Percentiles rank a stretch among this genome's conserved stretches.
These are phyloP conservation scores for Hemichromis elongatus DNA, from an alignment of 2,113 vertebrate genomes.

Conservation along the genomic window DNA sequence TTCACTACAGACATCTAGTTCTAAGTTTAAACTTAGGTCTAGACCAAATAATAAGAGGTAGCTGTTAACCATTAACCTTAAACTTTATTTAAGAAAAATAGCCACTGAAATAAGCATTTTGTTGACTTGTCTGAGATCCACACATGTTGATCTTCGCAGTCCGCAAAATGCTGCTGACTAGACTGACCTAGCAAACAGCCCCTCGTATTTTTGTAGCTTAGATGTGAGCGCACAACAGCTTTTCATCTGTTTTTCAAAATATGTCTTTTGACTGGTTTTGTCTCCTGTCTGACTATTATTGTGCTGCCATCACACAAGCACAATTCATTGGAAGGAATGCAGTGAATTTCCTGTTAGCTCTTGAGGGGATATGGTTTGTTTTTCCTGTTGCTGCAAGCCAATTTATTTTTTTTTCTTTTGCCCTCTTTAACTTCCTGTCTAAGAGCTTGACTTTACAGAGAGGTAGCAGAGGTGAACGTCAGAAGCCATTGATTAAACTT, in stretches of 20 bases:
- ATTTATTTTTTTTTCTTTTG: conserved; percentile 55
- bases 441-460: conserved; percentile 56
- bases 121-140: conserved; percentile 5
- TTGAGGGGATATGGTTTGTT: conserved; percentile 77
- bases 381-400: conserved; percentile 77
- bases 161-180: neutral
- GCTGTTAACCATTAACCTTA: conserved; percentile 61
- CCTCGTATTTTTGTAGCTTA: neutral
- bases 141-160: neutral
- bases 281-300: conserved; percentile 61
- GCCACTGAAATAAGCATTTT: conserved; percentile 19
- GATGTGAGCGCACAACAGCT: conserved; percentile 33
- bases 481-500: conserved; percentile 55
- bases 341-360: conserved; percentile 79
- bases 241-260: conserved; percentile 55
- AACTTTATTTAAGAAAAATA: conserved; percentile 50
- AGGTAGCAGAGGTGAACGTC: conserved; percentile 55
- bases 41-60: conserved; percentile 69
- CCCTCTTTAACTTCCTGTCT: conserved; percentile 67
- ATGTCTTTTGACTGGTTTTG: conserved; percentile 39
- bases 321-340: conserved; percentile 73
- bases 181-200: conserved; percentile 8
- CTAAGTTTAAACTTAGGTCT: conserved; percentile 34
- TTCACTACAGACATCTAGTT: conserved; percentile 44
- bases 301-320: conserved; percentile 59